A percentile compares a stretch with the other conserved stretches of the same genome.
phyloP scores from a whole-genome alignment of 2,888 invertebrate species.

The Eristalinus sepulchralis region DNA sequence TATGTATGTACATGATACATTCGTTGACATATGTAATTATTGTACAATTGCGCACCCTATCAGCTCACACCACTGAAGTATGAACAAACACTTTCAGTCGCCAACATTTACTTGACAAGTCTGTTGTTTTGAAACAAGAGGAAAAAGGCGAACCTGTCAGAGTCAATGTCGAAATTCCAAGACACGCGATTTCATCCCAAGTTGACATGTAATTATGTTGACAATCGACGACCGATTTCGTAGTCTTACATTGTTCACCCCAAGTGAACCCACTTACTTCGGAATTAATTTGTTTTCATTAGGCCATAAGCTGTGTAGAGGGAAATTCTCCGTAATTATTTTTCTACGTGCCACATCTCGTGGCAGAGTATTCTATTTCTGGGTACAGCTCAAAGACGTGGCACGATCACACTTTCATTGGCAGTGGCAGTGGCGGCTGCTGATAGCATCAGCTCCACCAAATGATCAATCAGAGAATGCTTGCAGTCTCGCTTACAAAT shows the following conservation, averaged over 20 bases:
- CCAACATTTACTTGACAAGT: background rate
- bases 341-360: constrained; percentile 66
- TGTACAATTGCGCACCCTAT: background rate
- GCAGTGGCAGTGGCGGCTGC: constrained; percentile 20
- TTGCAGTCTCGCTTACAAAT: constrained; percentile 66
- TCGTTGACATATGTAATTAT: background rate
- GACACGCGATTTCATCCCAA: constrained; percentile 30
- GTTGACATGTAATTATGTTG: constrained; percentile 67
- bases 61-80: background rate
- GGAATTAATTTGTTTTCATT: constrained; percentile 71
- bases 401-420: constrained; percentile 59
- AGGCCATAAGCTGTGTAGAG: constrained; percentile 59
- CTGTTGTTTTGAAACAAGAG: background rate
- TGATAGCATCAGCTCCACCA: constrained; percentile 58
- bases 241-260: constrained; percentile 59
- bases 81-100: background rate
- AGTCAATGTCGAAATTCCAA: constrained; percentile 31
- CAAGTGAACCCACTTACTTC: constrained; percentile 70
- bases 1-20: background rate
- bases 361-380: constrained; percentile 58
- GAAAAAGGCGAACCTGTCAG: constrained; percentile 42
- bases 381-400: constrained; percentile 43
- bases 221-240: constrained; percentile 66
- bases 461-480: constrained; percentile 67
- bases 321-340: constrained; percentile 66